A percentile compares a stretch with the other conserved stretches of the same genome.
phyloP scores from a whole-genome alignment of 2,113 vertebrate species.

The Ceratotherium simum region DNA sequence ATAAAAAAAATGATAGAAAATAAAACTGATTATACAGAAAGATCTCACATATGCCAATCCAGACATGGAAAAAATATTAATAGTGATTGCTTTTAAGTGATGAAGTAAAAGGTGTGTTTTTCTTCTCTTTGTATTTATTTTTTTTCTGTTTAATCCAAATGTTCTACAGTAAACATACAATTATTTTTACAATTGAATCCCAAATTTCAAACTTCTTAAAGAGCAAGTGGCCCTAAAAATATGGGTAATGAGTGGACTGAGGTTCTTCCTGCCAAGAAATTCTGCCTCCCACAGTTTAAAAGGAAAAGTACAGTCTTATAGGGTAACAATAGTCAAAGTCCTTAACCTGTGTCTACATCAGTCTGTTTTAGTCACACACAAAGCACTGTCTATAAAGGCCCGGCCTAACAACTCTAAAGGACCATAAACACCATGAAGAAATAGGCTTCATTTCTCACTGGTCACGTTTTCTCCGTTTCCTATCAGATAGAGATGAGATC shows the following conservation, averaged over 20 bases:
- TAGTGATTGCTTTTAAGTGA: neutral
- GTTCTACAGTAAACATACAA: neutral
- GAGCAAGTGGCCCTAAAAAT: neutral
- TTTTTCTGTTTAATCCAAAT: neutral
- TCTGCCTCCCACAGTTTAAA: neutral
- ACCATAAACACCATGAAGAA: neutral
- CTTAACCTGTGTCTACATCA: neutral
- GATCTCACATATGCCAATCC: neutral
- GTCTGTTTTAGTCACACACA: neutral
- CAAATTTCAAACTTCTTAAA: conserved; percentile 28
- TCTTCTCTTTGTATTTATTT: neutral
- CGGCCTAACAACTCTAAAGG: neutral
- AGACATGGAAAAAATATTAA: neutral
- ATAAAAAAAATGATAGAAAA: neutral
- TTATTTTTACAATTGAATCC: neutral
- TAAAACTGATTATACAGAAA: neutral
- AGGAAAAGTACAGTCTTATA: neutral
- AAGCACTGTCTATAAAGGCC: neutral
- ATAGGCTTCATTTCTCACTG: neutral
- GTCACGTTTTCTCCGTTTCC: neutral
- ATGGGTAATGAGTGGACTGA: neutral
- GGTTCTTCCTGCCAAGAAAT: neutral
- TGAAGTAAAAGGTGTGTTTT: neutral
- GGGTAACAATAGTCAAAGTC: neutral
- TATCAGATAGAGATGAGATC: neutral